phyloP scores from a whole-genome alignment of 2,797 vertebrate species.

The Phalanger gymnotis region DNA sequence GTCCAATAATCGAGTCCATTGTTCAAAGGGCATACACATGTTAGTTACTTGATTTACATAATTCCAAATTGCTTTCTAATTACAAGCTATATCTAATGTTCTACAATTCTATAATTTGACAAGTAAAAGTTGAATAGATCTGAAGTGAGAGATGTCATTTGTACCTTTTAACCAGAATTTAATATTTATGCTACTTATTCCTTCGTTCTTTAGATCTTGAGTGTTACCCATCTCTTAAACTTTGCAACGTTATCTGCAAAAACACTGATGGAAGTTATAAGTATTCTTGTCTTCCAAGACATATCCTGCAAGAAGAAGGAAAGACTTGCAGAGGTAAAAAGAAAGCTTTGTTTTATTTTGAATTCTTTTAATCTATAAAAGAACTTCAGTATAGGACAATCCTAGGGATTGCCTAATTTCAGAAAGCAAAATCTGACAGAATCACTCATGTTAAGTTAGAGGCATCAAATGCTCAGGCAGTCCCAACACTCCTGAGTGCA shows the following conservation, averaged over 20 bases:
- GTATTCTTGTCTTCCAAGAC: conserved; percentile 85
- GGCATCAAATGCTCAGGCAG: background rate
- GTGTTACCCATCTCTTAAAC: conserved; percentile 86
- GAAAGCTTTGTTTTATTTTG: background rate
- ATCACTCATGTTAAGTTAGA: too few species aligned
- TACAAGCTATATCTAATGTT: background rate
- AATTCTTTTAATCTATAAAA: background rate
- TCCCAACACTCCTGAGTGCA: background rate
- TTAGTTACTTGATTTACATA: background rate
- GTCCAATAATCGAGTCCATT: background rate
- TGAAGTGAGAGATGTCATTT: background rate
- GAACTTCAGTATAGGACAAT: background rate
- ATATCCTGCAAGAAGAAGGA: conserved; percentile 86
- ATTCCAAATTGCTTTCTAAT: background rate
- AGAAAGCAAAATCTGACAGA: background rate
- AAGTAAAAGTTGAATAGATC: background rate
- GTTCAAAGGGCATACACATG: background rate
- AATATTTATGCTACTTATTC: conserved; percentile 15
- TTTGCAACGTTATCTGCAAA: conserved; percentile 88
- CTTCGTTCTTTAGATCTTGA: conserved; percentile 82
- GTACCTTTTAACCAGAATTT: conserved; percentile 30
- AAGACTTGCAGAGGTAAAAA: conserved; percentile 86
- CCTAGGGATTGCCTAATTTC: background rate
- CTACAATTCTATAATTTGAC: background rate
- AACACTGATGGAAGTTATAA: conserved; percentile 86